phyloP scores from a whole-genome alignment of 1,140 invertebrate genomes.

The Tetragonula clypearis region DNA sequence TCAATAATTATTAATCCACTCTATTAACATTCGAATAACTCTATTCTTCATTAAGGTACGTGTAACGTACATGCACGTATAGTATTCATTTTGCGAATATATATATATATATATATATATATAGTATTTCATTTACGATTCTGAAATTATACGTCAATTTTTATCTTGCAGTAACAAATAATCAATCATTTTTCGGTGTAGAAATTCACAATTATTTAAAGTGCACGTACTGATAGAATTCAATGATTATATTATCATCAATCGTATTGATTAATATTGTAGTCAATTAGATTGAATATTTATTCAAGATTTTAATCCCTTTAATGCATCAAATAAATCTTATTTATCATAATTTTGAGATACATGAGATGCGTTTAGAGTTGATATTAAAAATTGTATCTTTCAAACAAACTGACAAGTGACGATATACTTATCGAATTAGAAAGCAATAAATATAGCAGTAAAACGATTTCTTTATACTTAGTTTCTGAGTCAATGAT shows the following conservation, averaged over 20 bases:
- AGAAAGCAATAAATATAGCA: not conserved
- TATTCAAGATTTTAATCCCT: too few species aligned
- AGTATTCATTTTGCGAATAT: not conserved
- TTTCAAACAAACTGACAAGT: too few species aligned
- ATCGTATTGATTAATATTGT: not conserved
- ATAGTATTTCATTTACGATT: not conserved
- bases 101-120: too few species aligned
- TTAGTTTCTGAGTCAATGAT: not conserved
- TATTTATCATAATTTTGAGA: too few species aligned
- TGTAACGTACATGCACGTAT: not conserved
- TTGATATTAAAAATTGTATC: not conserved
- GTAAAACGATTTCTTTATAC: not conserved
- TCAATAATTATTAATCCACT: not conserved
- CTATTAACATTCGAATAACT: not conserved
- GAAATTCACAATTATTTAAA: too few species aligned
- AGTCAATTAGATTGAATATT: too few species aligned
- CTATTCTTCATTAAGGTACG: not conserved
- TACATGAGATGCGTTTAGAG: not conserved
- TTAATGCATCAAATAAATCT: too few species aligned
- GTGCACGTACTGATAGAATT: too few species aligned
- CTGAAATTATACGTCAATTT: too few species aligned
- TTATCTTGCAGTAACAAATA: too few species aligned
- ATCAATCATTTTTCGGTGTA: too few species aligned
- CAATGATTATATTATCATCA: not conserved
- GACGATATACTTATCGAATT: too few species aligned